Evolutionary conservation across 2,797 vertebrate species (phyloP).

Genomic region (Enteromius viviparus): DNA sequence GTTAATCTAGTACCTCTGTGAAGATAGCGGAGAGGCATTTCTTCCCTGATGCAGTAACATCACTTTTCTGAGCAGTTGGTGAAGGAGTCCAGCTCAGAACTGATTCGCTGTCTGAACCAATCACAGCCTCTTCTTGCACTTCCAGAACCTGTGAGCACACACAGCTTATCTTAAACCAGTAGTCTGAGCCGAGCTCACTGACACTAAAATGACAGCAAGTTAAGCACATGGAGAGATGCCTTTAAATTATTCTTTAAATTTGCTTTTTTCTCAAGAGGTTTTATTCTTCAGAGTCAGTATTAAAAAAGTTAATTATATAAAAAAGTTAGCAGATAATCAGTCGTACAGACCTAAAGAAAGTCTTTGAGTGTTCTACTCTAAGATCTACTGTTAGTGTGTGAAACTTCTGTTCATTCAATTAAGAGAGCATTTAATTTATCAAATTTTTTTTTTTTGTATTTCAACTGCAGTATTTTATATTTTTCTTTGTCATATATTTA

Average conservation of each 20-base stretch:
- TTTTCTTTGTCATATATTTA: not conserved
- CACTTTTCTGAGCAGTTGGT: constrained; percentile 62
- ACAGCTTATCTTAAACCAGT: not conserved
- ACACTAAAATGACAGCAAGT: not conserved
- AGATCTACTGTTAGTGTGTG: too few species aligned
- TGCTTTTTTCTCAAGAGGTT: not conserved
- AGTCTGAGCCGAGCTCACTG: not conserved
- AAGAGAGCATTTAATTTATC: too few species aligned
- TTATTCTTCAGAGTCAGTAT: not conserved
- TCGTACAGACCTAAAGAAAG: not conserved
- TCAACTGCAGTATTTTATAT: not conserved
- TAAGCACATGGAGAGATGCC: not conserved
- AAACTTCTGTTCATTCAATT: too few species aligned
- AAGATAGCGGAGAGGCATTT: constrained; percentile 85
- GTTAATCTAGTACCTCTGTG: constrained; percentile 74
- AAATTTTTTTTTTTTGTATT: not conserved
- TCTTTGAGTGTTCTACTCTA: not conserved
- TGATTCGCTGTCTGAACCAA: constrained; percentile 78
- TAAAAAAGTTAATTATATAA: too few species aligned
- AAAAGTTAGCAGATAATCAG: too few species aligned
- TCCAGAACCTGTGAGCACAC: constrained; percentile 78
- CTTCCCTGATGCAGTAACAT: constrained; percentile 74
- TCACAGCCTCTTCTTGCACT: constrained; percentile 80
- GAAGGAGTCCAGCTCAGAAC: constrained; percentile 80
- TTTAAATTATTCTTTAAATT: not conserved